phyloP scores from a whole-genome alignment of 2,888 invertebrate species.

The Pimpla rufipes region DNA sequence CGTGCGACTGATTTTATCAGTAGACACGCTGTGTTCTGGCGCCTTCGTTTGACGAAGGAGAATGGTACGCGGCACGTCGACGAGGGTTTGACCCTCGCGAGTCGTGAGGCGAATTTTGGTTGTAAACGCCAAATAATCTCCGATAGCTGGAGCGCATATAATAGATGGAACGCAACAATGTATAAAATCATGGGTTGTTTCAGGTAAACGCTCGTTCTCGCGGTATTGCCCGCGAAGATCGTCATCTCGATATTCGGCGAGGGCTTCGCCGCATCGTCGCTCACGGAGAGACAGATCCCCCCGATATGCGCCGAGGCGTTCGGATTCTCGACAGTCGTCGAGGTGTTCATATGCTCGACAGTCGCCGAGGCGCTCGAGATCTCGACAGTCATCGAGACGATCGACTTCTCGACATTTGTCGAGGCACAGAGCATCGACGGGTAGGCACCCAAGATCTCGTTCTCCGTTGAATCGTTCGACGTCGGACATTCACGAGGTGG shows the following conservation, averaged over 20 bases:
- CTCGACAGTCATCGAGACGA: no score
- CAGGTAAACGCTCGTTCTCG: neutral
- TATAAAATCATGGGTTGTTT: no score
- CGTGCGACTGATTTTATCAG: constrained; percentile 30
- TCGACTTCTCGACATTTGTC: no score
- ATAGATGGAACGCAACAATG: no score
- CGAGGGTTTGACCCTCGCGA: neutral
- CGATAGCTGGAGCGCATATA: neutral
- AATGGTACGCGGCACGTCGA: neutral
- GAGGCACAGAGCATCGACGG: no score
- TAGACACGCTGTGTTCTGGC: constrained; percentile 36
- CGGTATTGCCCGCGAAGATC: no score
- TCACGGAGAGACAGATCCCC: no score
- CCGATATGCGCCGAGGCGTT: constrained; percentile 10
- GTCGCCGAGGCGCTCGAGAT: no score
- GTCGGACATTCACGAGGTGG: no score
- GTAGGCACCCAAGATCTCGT: no score
- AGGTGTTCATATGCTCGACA: no score
- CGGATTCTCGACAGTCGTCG: constrained; percentile 1
- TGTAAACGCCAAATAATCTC: neutral
- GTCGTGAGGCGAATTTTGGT: neutral
- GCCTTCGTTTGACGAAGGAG: constrained; percentile 35
- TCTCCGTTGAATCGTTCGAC: neutral
- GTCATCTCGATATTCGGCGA: constrained; percentile 1
- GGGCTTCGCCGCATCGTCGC: neutral